Conservation (phyloP, 1,140 invertebrate genomes). For the Panulirus ornatus region DNA sequence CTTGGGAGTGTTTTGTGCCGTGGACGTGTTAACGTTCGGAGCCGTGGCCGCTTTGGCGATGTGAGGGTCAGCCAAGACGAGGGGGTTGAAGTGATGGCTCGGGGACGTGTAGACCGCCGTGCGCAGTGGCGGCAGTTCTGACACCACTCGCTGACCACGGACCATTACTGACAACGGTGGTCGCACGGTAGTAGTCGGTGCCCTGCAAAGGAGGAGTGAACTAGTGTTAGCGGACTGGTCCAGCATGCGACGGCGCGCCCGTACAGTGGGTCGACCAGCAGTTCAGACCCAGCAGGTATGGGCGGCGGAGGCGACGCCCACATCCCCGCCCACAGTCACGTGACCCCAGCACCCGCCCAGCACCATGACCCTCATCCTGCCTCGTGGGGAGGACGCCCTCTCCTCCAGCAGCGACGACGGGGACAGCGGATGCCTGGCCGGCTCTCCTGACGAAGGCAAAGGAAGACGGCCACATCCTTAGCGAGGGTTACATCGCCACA, state of each 20-base stretch:
- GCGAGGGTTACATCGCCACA: not conserved
- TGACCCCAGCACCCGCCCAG: not conserved
- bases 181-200: too few species aligned
- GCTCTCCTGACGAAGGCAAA: not conserved
- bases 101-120: not conserved
- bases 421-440: constrained; percentile 8
- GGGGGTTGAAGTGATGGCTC: not conserved
- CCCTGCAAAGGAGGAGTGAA: too few species aligned
- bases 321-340: not conserved
- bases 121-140: not conserved
- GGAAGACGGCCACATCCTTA: not conserved
- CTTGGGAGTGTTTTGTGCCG: too few species aligned
- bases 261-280: not conserved
- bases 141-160: not conserved
- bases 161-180: not conserved
- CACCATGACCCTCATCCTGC: constrained; percentile 52
- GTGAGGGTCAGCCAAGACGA: too few species aligned
- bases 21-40: too few species aligned
- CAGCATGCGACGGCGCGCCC: not conserved
- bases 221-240: not conserved
- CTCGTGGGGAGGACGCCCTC: constrained; percentile 25
- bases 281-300: not conserved
- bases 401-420: constrained; percentile 19
- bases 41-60: too few species aligned
- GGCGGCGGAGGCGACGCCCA: not conserved